Evolutionary conservation across 2,113 vertebrate species (phyloP).

Genomic region (Cairina moschata): DNA sequence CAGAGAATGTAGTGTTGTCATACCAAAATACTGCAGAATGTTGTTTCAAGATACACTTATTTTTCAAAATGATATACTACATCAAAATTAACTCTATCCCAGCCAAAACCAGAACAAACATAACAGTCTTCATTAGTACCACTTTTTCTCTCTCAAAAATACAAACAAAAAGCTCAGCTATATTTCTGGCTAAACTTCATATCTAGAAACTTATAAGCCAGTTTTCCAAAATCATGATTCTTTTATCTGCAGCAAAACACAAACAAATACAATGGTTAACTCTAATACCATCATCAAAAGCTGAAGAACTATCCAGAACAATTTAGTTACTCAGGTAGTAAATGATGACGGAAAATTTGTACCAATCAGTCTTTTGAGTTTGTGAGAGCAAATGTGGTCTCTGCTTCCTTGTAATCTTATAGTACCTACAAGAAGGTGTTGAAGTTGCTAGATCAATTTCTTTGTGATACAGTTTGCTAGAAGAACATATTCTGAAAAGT

Average conservation of each 20-base stretch:
- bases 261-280: neutral
- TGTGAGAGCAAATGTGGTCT: neutral
- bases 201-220: neutral
- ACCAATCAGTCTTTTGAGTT: neutral
- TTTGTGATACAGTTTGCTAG: fast-evolving
- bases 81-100: neutral
- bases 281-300: neutral
- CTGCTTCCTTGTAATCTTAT: neutral
- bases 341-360: neutral
- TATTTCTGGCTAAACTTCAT: neutral
- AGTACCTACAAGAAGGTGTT: neutral
- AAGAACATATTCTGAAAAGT: neutral
- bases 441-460: neutral
- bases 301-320: neutral
- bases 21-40: neutral
- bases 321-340: neutral
- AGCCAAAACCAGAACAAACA: neutral
- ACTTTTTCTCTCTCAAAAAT: neutral
- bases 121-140: neutral
- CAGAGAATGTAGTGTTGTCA: neutral
- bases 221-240: neutral
- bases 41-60: neutral
- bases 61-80: neutral
- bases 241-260: neutral
- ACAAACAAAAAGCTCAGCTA: neutral